Evolutionary conservation across 1,140 invertebrate species (phyloP).

Genomic region (Tetraneura akinire): DNA sequence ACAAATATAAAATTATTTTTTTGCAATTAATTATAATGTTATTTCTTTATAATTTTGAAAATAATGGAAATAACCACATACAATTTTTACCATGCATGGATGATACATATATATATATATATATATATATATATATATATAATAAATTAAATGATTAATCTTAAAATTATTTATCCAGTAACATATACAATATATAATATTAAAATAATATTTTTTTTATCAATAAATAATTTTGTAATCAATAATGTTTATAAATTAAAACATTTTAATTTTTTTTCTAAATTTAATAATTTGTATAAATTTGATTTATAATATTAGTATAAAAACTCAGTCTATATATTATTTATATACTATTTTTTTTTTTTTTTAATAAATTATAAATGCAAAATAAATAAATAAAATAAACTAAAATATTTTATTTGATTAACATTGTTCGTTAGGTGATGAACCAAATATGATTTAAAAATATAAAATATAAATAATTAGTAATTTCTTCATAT

Average conservation of each 20-base stretch:
- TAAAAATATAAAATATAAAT: background rate
- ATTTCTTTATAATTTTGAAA: no score
- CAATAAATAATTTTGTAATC: background rate
- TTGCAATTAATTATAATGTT: no score
- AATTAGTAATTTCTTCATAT: background rate
- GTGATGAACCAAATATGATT: constrained; percentile 19
- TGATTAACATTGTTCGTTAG: constrained; percentile 40
- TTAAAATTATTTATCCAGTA: no score
- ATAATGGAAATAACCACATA: no score
- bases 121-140: no score
- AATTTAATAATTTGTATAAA: constrained; percentile 11
- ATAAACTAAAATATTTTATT: constrained; percentile 45
- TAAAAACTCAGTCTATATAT: constrained; percentile 1
- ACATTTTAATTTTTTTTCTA: constrained; percentile 3
- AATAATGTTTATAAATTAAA: background rate
- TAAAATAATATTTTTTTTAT: constrained; percentile 15
- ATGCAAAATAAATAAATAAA: background rate
- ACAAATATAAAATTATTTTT: no score
- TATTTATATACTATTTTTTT: constrained; percentile 1
- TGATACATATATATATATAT: no score
- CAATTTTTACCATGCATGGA: no score
- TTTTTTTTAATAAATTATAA: constrained; percentile 4
- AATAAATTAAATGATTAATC: no score
- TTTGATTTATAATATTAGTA: background rate
- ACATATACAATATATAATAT: background rate